Evolutionary conservation across 2,888 invertebrate species (phyloP).

Genomic region (Uropetala carovei): DNA sequence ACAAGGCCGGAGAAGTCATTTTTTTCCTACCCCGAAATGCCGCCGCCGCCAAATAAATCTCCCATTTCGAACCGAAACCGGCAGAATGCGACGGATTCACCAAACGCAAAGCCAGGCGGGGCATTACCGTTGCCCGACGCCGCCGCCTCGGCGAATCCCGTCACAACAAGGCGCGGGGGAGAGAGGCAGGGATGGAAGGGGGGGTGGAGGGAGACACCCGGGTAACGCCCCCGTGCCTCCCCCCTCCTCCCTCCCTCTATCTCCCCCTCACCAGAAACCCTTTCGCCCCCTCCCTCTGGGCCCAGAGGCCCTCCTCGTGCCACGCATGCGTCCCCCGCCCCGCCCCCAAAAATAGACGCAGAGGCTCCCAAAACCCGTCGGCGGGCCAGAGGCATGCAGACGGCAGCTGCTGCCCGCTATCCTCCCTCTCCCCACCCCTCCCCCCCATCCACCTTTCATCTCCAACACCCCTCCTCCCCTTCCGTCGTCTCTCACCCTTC

Average conservation of each 20-base stretch:
- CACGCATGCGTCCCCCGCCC: constrained; percentile 51
- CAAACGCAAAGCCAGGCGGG: not conserved
- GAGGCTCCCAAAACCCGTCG: constrained; percentile 11
- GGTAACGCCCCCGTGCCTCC: constrained; percentile 44
- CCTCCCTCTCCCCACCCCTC: not conserved
- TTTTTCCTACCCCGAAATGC: not conserved
- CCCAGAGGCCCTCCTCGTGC: not conserved
- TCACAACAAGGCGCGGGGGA: constrained; percentile 49
- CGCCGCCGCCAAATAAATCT: constrained; percentile 41
- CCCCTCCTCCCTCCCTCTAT: not conserved
- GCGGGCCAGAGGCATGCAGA: constrained; percentile 31
- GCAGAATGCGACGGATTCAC: not conserved
- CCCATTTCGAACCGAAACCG: not conserved
- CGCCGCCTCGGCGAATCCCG: constrained; percentile 61
- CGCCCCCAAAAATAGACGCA: constrained; percentile 58
- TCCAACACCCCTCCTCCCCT: not conserved
- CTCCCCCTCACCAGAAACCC: not conserved
- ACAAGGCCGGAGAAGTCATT: not conserved
- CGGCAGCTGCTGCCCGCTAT: constrained; percentile 43
- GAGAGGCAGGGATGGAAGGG: constrained; percentile 46
- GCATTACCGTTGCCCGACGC: constrained; percentile 47
- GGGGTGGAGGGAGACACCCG: constrained; percentile 9
- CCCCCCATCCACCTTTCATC: not conserved
- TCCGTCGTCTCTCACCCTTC: not conserved
- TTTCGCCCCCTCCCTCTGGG: not conserved